These are phyloP conservation scores for Ciconia stormi DNA, from an alignment of 2,113 vertebrate genomes.

Conservation along the genomic window DNA sequence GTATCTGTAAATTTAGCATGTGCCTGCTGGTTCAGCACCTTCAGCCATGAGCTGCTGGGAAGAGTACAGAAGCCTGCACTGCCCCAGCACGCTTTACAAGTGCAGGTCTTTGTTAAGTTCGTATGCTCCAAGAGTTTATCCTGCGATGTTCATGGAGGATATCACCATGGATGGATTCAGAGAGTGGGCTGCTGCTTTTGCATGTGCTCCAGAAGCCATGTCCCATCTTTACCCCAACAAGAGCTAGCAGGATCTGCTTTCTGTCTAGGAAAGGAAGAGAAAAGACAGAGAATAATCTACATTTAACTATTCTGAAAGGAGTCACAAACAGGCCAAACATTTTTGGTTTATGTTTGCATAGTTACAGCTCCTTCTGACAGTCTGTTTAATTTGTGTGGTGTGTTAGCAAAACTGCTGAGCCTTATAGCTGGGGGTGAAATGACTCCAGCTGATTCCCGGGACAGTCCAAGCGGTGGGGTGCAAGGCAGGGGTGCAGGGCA, in stretches of 20 bases:
- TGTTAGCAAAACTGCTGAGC: neutral
- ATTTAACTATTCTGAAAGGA: neutral
- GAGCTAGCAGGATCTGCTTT: neutral
- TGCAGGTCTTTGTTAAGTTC: neutral
- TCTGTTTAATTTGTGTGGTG: neutral
- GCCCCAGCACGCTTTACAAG: fast-evolving
- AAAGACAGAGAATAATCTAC: neutral
- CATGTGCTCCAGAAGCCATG: neutral
- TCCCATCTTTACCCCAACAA: neutral
- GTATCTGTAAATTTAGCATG: neutral
- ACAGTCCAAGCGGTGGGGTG: neutral
- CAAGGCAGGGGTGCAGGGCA: neutral
- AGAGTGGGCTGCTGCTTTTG: neutral
- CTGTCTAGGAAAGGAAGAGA: neutral
- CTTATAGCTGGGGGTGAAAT: neutral
- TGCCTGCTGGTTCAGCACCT: neutral
- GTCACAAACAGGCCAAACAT: neutral
- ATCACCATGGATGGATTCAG: neutral
- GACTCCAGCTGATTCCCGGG: neutral
- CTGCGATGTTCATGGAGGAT: neutral
- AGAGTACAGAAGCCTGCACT: neutral
- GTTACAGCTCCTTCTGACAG: neutral
- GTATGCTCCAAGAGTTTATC: neutral
- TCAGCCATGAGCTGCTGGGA: neutral
- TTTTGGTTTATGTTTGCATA: neutral